phyloP scores from a whole-genome alignment of 2,888 invertebrate genomes.

The Cremastobaeus sp. region DNA sequence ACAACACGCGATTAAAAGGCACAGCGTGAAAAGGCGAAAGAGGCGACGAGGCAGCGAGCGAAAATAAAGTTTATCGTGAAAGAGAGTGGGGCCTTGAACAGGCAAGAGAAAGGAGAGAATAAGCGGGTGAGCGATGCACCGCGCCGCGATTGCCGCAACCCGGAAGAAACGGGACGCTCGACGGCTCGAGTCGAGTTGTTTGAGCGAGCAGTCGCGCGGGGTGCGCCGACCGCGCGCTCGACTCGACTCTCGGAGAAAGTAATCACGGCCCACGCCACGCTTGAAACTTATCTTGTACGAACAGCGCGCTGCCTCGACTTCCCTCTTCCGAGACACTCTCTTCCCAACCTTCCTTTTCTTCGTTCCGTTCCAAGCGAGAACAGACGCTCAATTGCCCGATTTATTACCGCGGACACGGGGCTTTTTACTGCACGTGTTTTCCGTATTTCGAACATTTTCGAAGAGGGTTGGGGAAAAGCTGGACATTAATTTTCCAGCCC shows the following conservation, averaged over 20 bases:
- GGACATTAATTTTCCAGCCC: too few relatives aligned
- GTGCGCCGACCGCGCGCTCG: slow-evolving; percentile 67
- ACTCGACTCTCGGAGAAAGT: slow-evolving; percentile 72
- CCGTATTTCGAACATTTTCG: too few relatives aligned
- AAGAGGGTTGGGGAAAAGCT: too few relatives aligned
- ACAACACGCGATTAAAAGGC: slow-evolving; percentile 26
- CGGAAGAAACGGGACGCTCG: slow-evolving; percentile 69
- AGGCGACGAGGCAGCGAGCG: slow-evolving; percentile 37
- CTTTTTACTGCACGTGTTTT: slow-evolving; percentile 1
- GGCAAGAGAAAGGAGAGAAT: slow-evolving; percentile 63
- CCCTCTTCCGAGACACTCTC: slow-evolving; percentile 55
- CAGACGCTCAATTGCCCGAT: background rate
- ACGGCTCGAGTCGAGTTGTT: slow-evolving; percentile 65
- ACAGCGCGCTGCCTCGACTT: slow-evolving; percentile 58
- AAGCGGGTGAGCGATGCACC: slow-evolving; percentile 55
- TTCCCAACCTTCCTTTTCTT: slow-evolving; percentile 20
- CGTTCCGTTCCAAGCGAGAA: background rate
- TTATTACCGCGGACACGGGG: background rate
- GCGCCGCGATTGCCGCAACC: slow-evolving; percentile 63
- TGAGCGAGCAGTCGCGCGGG: slow-evolving; percentile 63
- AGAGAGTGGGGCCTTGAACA: slow-evolving; percentile 49
- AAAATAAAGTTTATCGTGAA: slow-evolving; percentile 55
- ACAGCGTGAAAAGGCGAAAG: slow-evolving; percentile 36
- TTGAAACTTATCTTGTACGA: slow-evolving; percentile 64
- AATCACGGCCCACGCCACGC: slow-evolving; percentile 72